Evolutionary conservation across 2,113 vertebrate genomes (phyloP).

Genomic region (Gasterosteus nipponicus): DNA sequence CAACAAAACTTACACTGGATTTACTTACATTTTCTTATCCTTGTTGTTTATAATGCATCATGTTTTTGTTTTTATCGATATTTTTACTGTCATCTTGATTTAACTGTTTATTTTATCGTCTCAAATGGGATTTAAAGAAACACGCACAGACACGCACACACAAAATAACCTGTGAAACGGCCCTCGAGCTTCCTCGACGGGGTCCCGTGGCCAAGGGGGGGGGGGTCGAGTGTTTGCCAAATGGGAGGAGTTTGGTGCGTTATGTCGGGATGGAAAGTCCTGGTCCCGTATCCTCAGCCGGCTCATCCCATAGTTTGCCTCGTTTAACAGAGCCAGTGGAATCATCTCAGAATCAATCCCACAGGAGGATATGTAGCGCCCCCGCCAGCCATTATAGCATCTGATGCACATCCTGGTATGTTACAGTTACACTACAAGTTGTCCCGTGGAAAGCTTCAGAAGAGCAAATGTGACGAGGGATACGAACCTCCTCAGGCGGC

Average conservation of each 20-base stretch:
- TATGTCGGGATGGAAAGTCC: conserved; percentile 34
- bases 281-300: conserved; percentile 32
- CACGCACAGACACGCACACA: conserved; percentile 10
- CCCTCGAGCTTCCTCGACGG: conserved; percentile 47
- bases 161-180: conserved; percentile 64
- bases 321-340: conserved; percentile 59
- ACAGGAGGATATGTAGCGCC: neutral
- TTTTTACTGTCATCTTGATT: conserved; percentile 71
- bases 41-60: conserved; percentile 63
- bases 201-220: too few species aligned
- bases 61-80: conserved; percentile 60
- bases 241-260: conserved; percentile 44
- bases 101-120: conserved; percentile 63
- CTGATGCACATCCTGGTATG: conserved; percentile 11
- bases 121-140: conserved; percentile 50
- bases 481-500: conserved; percentile 5
- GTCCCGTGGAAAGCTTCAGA: conserved; percentile 44
- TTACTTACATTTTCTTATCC: conserved; percentile 74
- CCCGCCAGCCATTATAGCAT: conserved; percentile 9
- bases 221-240: conserved; percentile 66
- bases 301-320: conserved; percentile 41
- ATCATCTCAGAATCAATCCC: conserved; percentile 72
- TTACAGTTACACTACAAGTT: conserved; percentile 44
- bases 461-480: conserved; percentile 1
- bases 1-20: conserved; percentile 84